Evolutionary conservation across 1,140 invertebrate genomes (phyloP), one percentile per base, ranked within the genome.

Genomic region (Halotydeus destructor): DNA sequence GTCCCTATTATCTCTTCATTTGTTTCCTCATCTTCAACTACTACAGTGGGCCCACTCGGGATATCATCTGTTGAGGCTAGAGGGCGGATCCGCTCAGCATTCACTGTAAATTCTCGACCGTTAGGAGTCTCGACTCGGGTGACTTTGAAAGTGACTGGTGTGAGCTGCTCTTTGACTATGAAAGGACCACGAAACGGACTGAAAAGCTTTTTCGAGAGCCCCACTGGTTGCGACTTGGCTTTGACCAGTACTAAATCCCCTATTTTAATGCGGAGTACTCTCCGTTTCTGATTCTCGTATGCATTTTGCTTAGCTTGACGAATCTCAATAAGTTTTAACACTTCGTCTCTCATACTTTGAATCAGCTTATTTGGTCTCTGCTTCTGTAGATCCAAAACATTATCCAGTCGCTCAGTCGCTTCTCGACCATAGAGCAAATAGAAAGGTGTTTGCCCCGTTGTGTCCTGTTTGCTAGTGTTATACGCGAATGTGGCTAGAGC

Each of bases 371-470:
- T 34, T 14, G 5, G 5, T 14, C 8, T 6, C 21, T 34, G n/a
- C 21, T 5, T 34, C 5, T 6, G 33, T 38, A 14, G 5, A 8
- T 38, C 22, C 37, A 38, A 38, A 14, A 21, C 5, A 5, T 14
- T 21, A 23, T 26, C 24, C 26, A 41, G 19, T 39, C 25, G 39
- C 18, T 18, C 8, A 12, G 21, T 52, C 9, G 60, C 51, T 44
- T 58, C 56, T 37, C 47, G 44, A 6, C 61, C 62, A 41, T 60
- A 64, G 14, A 66, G n/a, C 5, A 66, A 26, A 52, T 62, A 57
- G 38, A 59, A 58, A 1, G 62, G 58, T 8, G 56, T 46, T 44
- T 51, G 59, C 12, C 53, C 50, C 0, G 58, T 65, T 0, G 55
- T 49, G 32, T 46, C 45, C 41, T 67, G 64, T 2, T 52, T 23